Evolutionary conservation across 2,888 invertebrate species (phyloP).

Genomic region (Acleris literana): DNA sequence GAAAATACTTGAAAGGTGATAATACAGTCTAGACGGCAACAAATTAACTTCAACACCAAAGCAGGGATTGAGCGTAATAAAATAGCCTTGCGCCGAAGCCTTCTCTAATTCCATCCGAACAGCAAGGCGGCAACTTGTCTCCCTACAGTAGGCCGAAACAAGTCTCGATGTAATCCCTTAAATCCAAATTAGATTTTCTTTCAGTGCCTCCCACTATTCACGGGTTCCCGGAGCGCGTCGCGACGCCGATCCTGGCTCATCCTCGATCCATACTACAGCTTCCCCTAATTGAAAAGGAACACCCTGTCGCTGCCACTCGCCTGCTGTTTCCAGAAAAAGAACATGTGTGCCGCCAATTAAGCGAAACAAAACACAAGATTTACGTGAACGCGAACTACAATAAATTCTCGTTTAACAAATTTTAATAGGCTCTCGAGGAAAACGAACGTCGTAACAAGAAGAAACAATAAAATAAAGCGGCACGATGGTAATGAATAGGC

Average conservation of each 20-base stretch:
- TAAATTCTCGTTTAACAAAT: conserved; percentile 62
- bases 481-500: conserved; percentile 73
- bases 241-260: conserved; percentile 53
- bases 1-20: conserved; percentile 19
- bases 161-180: conserved; percentile 79
- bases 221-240: conserved; percentile 57
- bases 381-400: conserved; percentile 49
- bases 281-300: conserved; percentile 61
- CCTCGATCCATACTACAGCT: conserved; percentile 52
- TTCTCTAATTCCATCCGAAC: conserved; percentile 70
- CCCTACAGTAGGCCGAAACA: conserved; percentile 78
- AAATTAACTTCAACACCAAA: conserved; percentile 47
- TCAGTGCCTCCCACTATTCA: conserved; percentile 76
- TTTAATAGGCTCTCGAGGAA: conserved; percentile 61
- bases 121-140: conserved; percentile 61
- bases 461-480: conserved; percentile 73
- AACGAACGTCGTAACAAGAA: conserved; percentile 58
- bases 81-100: conserved; percentile 56
- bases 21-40: conserved; percentile 44
- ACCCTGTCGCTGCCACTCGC: background rate
- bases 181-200: conserved; percentile 84
- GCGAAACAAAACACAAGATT: conserved; percentile 41
- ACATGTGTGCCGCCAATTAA: conserved; percentile 42
- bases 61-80: conserved; percentile 55
- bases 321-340: conserved; percentile 20